Conservation (phyloP, 2,797 vertebrate genomes). For the Propithecus perrieri region DNA sequence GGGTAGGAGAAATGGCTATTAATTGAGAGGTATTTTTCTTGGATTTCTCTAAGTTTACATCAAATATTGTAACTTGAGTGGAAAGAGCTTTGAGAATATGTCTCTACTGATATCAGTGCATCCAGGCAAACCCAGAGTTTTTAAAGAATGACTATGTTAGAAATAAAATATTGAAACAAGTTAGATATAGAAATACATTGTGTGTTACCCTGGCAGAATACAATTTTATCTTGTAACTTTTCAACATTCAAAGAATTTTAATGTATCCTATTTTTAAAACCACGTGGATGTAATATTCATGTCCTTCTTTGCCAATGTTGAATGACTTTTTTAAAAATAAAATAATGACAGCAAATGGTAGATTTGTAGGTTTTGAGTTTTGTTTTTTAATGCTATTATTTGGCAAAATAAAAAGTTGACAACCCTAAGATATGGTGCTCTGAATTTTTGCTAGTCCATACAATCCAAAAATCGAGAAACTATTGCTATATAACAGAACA, state of each 20-base stretch:
- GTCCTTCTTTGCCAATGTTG: neutral
- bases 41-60: neutral
- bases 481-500: neutral
- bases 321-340: neutral
- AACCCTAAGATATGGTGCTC: neutral
- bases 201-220: neutral
- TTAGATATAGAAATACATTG: neutral
- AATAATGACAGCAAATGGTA: neutral
- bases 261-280: neutral
- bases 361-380: neutral
- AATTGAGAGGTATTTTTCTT: neutral
- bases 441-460: neutral
- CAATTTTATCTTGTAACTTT: neutral
- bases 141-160: neutral
- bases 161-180: neutral
- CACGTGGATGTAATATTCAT: neutral
- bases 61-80: neutral
- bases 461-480: neutral
- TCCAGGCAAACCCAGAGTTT: neutral
- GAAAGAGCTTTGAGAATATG: neutral
- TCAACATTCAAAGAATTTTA: slow-evolving; percentile 5
- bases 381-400: neutral
- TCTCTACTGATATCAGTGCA: neutral
- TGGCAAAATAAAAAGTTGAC: neutral
- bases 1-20: neutral